Percentiles rank a stretch among this genome's conserved stretches.
Conservation (phyloP, 2,888 invertebrate species). For the Rhagium mordax region DNA sequence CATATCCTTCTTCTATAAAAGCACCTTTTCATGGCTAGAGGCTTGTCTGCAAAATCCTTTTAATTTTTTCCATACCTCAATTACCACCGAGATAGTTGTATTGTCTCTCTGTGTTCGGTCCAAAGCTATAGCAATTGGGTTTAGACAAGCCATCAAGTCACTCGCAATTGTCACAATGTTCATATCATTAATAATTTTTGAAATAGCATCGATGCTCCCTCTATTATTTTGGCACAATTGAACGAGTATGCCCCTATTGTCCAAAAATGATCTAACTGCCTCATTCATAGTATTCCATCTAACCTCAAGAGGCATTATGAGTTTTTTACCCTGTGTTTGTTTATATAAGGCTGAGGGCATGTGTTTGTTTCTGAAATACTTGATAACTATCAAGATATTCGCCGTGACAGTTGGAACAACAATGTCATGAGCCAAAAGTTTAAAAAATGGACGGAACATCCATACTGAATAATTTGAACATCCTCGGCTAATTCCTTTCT, state of each 20-base stretch:
- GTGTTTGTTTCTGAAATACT: slow-evolving; percentile 49
- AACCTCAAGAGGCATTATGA: slow-evolving; percentile 43
- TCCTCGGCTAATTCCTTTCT: background rate
- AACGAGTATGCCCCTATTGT: background rate
- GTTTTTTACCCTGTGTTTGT: slow-evolving; percentile 42
- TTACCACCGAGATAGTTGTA: slow-evolving; percentile 10
- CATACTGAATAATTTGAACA: slow-evolving; percentile 40
- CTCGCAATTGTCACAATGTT: slow-evolving; percentile 11
- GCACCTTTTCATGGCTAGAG: too few relatives aligned
- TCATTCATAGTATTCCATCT: slow-evolving; percentile 45
- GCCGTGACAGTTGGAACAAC: slow-evolving; percentile 30
- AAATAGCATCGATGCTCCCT: background rate
- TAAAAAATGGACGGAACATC: slow-evolving; percentile 34
- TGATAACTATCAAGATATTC: slow-evolving; percentile 32
- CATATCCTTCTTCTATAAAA: too few relatives aligned
- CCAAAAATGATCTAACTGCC: slow-evolving; percentile 9
- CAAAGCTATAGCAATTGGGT: slow-evolving; percentile 16
- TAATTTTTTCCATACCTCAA: slow-evolving; percentile 19
- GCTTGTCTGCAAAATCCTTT: too few relatives aligned
- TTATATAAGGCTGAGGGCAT: slow-evolving; percentile 45
- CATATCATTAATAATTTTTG: slow-evolving; percentile 14
- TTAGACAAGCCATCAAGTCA: background rate
- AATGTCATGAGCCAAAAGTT: slow-evolving; percentile 30
- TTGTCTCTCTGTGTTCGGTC: slow-evolving; percentile 6
- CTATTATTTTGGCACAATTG: slow-evolving; percentile 6